Conservation (phyloP, 2,113 vertebrate genomes). For the Campylomormyrus tamandua region DNA sequence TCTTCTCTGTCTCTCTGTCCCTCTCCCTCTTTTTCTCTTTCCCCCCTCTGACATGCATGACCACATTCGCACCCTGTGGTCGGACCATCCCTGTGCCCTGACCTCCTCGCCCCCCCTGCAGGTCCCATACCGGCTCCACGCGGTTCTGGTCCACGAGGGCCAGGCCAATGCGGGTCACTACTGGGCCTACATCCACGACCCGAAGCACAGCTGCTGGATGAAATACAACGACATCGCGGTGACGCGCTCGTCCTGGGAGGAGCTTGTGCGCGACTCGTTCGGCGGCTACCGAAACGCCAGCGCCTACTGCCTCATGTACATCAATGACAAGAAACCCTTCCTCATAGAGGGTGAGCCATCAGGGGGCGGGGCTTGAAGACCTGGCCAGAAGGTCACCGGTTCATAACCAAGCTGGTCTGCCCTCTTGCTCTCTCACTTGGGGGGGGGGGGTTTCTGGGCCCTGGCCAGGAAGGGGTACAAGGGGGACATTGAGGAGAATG, state of each 20-base stretch:
- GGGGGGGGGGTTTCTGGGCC: background rate
- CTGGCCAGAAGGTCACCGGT: background rate
- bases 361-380: background rate
- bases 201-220: constrained; percentile 89
- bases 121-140: constrained; percentile 94
- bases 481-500: background rate
- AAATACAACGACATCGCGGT: constrained; percentile 98
- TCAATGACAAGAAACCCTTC: constrained; percentile 92
- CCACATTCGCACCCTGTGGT: background rate
- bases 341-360: constrained; percentile 81
- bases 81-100: background rate
- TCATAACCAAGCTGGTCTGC: background rate
- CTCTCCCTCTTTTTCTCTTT: constrained; percentile 16
- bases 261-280: constrained; percentile 91
- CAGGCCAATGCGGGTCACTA: constrained; percentile 97
- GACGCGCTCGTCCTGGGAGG: constrained; percentile 95
- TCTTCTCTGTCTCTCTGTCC: background rate
- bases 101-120: constrained; percentile 32
- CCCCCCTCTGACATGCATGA: background rate
- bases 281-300: constrained; percentile 96
- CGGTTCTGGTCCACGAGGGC: constrained; percentile 93
- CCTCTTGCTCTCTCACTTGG: background rate
- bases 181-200: constrained; percentile 96
- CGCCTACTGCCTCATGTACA: constrained; percentile 98
- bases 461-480: background rate